Base-by-base conservation (phyloP, 2,113 vertebrate genomes). In the Melanerpes formicivorus region DNA sequence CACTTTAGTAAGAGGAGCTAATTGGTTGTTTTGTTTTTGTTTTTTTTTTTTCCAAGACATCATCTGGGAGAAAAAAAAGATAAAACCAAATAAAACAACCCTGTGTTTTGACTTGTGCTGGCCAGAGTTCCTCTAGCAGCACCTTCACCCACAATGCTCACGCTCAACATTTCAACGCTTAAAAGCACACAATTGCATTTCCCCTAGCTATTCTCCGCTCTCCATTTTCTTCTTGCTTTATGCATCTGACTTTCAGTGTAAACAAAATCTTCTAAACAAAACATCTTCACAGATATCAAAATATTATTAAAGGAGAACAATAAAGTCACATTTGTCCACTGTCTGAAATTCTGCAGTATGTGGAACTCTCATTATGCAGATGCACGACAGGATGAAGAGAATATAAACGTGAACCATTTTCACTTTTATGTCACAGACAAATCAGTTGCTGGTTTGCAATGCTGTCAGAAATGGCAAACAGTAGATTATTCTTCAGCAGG, bases 201-300 rank as follows among this genome's bases (percentile, higher is more conserved):
- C 87, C 91, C 83, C 91, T 95, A 90, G 25, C 73, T 71, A 42
- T 29, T 73, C 75, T 94, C 93, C 79, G 84, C 90, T 96, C 96
- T 97, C 95, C 94, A 10, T 65, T 86, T 90, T 92, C 89, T 42
- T 91, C 96, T 96, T 22, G 83, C 73, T 93, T 93, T 72, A 95
- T 80, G 96, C 95, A 97, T 88, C 96, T 87, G 94, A 95, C 95
- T 92, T 95, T 87, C 86, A 81, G 79, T 89, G 92, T 96, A 95
- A 96, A 97, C 96, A 97, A 88, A 96, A 81, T 78, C 92, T 75
- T 67, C 65, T 81, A 84, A 94, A 80, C 56, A 78, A 89, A 93
- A 87, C 60, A 78, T 96, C 96, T 95, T 95, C 86, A 67, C 77
- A 65, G 95, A 97, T 85, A 94, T 62, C 9, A 21, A 70, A 83